phyloP scores from a whole-genome alignment of 2,888 invertebrate genomes.

The Drosophila nr. perissopoda region DNA sequence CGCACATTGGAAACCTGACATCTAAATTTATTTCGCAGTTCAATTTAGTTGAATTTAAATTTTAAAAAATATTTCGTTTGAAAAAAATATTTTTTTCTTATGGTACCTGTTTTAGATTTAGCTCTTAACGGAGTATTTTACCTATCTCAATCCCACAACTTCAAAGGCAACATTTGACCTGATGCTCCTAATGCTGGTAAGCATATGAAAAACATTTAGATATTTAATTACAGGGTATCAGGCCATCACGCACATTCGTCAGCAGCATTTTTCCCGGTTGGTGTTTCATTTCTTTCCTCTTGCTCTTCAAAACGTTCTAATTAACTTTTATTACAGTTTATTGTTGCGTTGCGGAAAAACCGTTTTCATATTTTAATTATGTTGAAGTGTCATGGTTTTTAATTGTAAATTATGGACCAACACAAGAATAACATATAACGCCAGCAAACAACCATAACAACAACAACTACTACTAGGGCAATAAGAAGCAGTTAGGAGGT shows the following conservation, averaged over 20 bases:
- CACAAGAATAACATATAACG: slow-evolving; percentile 62
- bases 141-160: background rate
- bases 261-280: slow-evolving; percentile 8
- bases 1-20: background rate
- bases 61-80: background rate
- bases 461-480: slow-evolving; percentile 29
- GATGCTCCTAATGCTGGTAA: background rate
- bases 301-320: slow-evolving; percentile 54
- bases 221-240: slow-evolving; percentile 8
- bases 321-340: slow-evolving; percentile 81
- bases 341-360: slow-evolving; percentile 72
- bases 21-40: no score
- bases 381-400: slow-evolving; percentile 80
- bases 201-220: background rate
- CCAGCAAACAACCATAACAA: slow-evolving; percentile 18
- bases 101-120: background rate
- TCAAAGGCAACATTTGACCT: background rate
- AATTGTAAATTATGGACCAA: slow-evolving; percentile 79
- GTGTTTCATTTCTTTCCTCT: slow-evolving; percentile 24
- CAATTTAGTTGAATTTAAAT: no score
- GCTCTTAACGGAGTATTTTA: background rate
- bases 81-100: background rate
- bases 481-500: slow-evolving; percentile 28
- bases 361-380: slow-evolving; percentile 83
- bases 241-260: background rate